Percentiles rank a stretch among this genome's conserved stretches.
These are phyloP conservation scores for Sebastes wilsoni DNA, from an alignment of 2,797 vertebrate genomes.

Conservation along the genomic window DNA sequence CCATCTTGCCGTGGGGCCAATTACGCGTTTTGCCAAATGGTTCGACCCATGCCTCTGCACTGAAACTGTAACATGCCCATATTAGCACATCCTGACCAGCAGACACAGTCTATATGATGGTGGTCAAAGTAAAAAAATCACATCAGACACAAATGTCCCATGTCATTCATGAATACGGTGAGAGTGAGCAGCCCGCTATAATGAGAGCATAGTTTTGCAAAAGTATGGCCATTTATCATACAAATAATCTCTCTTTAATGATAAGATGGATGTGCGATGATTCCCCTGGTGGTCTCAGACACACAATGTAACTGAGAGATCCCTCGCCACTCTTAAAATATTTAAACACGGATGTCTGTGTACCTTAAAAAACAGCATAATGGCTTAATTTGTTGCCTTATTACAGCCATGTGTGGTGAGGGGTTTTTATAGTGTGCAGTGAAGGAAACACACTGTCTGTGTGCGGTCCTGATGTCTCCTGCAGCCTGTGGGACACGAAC, in stretches of 20 bases:
- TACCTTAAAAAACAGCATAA: slow-evolving; percentile 82
- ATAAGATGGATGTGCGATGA: slow-evolving; percentile 52
- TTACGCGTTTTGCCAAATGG: slow-evolving; percentile 55
- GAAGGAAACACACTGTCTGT: slow-evolving; percentile 78
- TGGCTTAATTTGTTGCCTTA: slow-evolving; percentile 85
- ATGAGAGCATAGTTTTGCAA: not conserved
- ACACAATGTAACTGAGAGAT: slow-evolving; percentile 73
- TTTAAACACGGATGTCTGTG: slow-evolving; percentile 86
- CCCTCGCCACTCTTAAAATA: slow-evolving; percentile 81
- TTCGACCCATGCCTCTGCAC: slow-evolving; percentile 59
- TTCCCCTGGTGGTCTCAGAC: slow-evolving; percentile 83
- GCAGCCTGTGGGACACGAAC: slow-evolving; percentile 73
- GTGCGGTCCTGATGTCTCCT: slow-evolving; percentile 84
- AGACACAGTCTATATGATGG: slow-evolving; percentile 2
- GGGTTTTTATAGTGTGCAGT: slow-evolving; percentile 75
- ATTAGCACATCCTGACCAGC: slow-evolving; percentile 63
- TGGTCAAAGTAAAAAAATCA: slow-evolving; percentile 16
- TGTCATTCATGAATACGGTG: slow-evolving; percentile 18
- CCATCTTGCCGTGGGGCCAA: slow-evolving; percentile 57
- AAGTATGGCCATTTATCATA: slow-evolving; percentile 20
- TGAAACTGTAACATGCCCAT: slow-evolving; percentile 55
- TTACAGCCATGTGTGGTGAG: slow-evolving; percentile 84
- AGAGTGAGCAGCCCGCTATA: not conserved
- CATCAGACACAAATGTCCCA: not conserved
- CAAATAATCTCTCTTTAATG: slow-evolving; percentile 32